phyloP scores from a whole-genome alignment of 37 sponge, comb jelly and placozoan species.

The Theonella swinhoei region DNA sequence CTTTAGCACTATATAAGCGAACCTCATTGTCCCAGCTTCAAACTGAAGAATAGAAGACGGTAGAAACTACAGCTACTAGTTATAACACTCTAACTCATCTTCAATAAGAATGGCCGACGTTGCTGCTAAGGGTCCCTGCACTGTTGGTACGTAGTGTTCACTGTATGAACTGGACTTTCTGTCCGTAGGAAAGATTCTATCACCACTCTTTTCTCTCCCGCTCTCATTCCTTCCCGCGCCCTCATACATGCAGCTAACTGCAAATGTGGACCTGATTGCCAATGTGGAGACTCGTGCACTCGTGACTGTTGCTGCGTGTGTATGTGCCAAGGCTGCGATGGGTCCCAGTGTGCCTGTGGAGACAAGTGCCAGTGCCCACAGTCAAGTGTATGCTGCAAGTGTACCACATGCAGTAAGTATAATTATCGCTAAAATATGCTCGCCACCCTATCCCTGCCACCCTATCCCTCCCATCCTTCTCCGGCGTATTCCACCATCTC shows the following conservation, averaged over 20 bases:
- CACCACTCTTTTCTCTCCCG: too few species aligned
- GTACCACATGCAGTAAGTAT: conserved; percentile 22
- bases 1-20: too few species aligned
- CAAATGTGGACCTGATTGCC: conserved; percentile 18
- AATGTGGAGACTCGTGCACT: conserved; percentile 23
- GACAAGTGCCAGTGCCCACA: conserved; percentile 25
- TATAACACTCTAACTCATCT: neutral
- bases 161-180: neutral
- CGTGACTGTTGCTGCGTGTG: conserved; percentile 24
- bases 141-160: neutral
- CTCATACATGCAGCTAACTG: conserved; percentile 11
- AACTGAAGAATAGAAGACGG: too few species aligned
- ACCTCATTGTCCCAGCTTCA: too few species aligned
- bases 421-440: too few species aligned
- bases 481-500: too few species aligned
- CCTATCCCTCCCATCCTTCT: too few species aligned
- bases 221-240: too few species aligned
- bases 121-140: conserved; percentile 10
- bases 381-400: neutral
- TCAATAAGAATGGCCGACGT: neutral
- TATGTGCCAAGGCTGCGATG: conserved; percentile 28
- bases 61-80: neutral
- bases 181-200: neutral
- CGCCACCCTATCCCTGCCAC: too few species aligned
- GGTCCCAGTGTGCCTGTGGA: conserved; percentile 6